Base-by-base conservation (phyloP, 2,113 vertebrate genomes). In the Cephalopholis sonnerati region DNA sequence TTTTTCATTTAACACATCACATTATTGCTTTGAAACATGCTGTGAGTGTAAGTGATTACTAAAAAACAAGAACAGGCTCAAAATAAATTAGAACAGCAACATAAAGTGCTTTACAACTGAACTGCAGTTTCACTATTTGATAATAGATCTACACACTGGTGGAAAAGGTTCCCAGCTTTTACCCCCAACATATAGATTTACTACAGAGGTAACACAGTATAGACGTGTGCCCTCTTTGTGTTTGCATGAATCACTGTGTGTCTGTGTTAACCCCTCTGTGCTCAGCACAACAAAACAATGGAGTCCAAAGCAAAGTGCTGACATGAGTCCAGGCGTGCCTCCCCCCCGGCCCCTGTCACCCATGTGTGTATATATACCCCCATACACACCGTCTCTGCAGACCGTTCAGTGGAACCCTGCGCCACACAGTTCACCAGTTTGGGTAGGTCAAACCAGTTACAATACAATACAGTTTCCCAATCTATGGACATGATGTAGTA, bases 221-320 rank as follows among this genome's bases (percentile, higher is more conserved):
- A 20, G 48, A 51, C 0, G 4, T n/a, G 22, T 55, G 39, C 15
- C 61, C 79, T 89, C 87, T 89, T 93, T 93, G 87, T 92, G 77
- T 85, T 77, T 65, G 74, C 48, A 59, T 89, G 81, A 88, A 87
- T 92, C 78, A n/a, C 58, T 17, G 48, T 74, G 73, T 67, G 80
- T 61, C 85, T 67, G 76, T 59, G 83, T 93, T 92, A 91, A 91
- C 93, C 85, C 91, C 85, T 89, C 87, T 79, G 79, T 88, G 86
- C 86, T 91, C 89, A 86, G n/a, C 84, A 69, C 85, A 89, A 84
- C 83, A 89, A 86, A 92, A 95, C 93, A 95, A 94, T 92, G 90
- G 85, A 87, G 72, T 66, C 92, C 86, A 95, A 95, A 94, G 94
- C 93, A 96, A 96, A 95, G 83, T 96, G 96, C 95, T 96, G 95